Base-by-base conservation (phyloP, 2,113 vertebrate genomes). In the Misgurnus anguillicaudatus region DNA sequence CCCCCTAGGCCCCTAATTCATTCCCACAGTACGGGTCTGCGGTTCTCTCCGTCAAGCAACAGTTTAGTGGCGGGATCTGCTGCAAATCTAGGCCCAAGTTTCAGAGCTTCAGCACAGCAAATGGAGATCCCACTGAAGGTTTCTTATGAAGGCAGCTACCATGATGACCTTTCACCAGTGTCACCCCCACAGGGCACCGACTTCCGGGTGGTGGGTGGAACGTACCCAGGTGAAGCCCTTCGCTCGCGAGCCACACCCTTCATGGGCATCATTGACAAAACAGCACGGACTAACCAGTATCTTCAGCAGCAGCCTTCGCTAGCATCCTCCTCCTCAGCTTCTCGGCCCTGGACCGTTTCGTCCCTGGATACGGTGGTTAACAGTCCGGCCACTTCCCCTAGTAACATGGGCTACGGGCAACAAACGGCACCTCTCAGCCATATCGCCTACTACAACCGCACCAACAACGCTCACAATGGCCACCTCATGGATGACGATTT, bases 391-490 rank as follows among this genome's bases (percentile, higher is more conserved):
- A 95, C 95, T 0, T 96, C 96, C 62, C 94, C 96, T 2, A 93
- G 94, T 82, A 95, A 93, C 75, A 90, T 91, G 80, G 84, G 82
- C 57, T 86, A 86, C 6, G 87, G 94, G 75, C 96, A 94, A 70
- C 79, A 85, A 47, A 51, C 78, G 4, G 84, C 80, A 74, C 42
- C 94, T 71, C 88, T 96, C 87, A 92, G 95, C 87, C 92, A 95
- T 90, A 95, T 98, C 78, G 97, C 97, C 88, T 98, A 96, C 93
- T 96, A 98, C 94, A 99, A 99, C 92, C 96, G 97, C 90, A 98
- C 96, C 92, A 99, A 98, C 94, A 99, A 99, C 78, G 96, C 95
- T 87, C 96, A 97, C 94, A 97, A 97, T 17, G 95, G 96, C 78
- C 95, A 96, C 86, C 90, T 95, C 83, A 90, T 94, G 85, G 95